Conservation (phyloP, 2,113 vertebrate genomes). For the Callopanchax toddi region DNA sequence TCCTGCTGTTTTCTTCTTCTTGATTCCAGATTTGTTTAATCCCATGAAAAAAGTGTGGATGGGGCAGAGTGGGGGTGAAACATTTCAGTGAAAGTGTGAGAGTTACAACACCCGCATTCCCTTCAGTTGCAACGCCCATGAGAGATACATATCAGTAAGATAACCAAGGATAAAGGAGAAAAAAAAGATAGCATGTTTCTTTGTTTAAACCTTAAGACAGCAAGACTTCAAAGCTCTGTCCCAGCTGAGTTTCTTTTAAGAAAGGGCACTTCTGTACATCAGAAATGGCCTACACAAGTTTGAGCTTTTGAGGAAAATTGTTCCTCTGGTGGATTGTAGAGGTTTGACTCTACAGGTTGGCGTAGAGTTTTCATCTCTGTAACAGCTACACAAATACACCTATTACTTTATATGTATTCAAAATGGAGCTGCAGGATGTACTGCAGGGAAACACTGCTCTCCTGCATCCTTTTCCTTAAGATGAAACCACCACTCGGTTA, state of each 20-base stretch:
- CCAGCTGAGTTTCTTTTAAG: constrained; percentile 50
- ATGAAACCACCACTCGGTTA: constrained; percentile 79
- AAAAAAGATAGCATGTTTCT: constrained; percentile 15
- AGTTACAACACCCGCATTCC: constrained; percentile 10
- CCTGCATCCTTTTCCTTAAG: constrained; percentile 77
- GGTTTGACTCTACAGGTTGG: constrained; percentile 42
- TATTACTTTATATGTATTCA: constrained; percentile 63
- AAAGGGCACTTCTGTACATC: constrained; percentile 31
- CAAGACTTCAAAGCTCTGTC: constrained; percentile 29
- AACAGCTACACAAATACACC: constrained; percentile 50
- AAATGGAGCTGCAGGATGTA: constrained; percentile 61
- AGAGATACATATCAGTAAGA: constrained; percentile 17
- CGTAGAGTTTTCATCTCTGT: constrained; percentile 28
- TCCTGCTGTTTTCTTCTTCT: constrained; percentile 8
- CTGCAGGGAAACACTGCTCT: constrained; percentile 71
- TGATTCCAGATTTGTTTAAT: neutral
- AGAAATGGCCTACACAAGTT: constrained; percentile 16
- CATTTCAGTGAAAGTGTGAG: constrained; percentile 3
- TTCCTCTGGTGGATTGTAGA: constrained; percentile 38
- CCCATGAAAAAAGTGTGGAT: constrained; percentile 4
- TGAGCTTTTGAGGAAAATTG: constrained; percentile 21
- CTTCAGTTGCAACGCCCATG: neutral
- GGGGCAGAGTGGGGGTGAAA: neutral
- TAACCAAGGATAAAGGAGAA: constrained; percentile 2
- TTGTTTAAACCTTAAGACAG: constrained; percentile 37